These are phyloP conservation scores for Hemicentrotus pulcherrimus DNA, from an alignment of 35 echinoderm and acorn worm species.

Conservation along the genomic window DNA sequence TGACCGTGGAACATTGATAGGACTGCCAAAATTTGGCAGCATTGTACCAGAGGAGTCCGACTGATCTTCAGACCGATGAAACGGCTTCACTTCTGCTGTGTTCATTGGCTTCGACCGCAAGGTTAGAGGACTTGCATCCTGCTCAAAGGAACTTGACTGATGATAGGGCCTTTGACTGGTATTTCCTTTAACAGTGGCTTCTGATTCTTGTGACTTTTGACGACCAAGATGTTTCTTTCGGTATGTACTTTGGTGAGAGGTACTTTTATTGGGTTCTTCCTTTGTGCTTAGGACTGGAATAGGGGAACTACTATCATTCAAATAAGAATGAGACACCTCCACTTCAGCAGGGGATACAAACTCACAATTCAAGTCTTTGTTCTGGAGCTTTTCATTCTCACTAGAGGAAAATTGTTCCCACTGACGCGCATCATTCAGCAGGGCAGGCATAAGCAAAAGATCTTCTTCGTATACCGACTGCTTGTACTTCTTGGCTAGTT, in stretches of 20 bases:
- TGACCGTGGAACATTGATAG: not conserved
- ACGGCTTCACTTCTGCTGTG: slow-evolving; percentile 39
- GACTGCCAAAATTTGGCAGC: not conserved
- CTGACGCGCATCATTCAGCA: not conserved
- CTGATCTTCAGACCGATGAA: slow-evolving; percentile 15
- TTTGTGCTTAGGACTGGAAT: not conserved
- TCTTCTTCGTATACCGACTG: not conserved
- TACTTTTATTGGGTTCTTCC: not conserved
- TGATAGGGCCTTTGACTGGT: not conserved
- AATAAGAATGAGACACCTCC: not conserved
- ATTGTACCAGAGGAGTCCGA: not conserved
- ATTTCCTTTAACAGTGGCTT: not conserved
- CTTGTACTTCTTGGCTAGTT: not conserved
- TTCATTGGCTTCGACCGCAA: not conserved
- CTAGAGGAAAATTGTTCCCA: not conserved
- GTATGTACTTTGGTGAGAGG: not conserved
- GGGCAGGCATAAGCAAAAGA: slow-evolving; percentile 30
- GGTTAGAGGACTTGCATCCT: slow-evolving; percentile 1
- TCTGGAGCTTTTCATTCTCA: not conserved
- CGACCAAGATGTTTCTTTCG: not conserved
- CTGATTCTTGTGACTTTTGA: not conserved
- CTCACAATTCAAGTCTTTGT: not conserved
- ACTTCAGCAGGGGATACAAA: slow-evolving; percentile 6
- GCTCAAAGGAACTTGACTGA: slow-evolving; percentile 27
- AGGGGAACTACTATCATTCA: not conserved